Evolutionary conservation across 1,140 invertebrate genomes (phyloP).

Genomic region (Drosophila carrolli): DNA sequence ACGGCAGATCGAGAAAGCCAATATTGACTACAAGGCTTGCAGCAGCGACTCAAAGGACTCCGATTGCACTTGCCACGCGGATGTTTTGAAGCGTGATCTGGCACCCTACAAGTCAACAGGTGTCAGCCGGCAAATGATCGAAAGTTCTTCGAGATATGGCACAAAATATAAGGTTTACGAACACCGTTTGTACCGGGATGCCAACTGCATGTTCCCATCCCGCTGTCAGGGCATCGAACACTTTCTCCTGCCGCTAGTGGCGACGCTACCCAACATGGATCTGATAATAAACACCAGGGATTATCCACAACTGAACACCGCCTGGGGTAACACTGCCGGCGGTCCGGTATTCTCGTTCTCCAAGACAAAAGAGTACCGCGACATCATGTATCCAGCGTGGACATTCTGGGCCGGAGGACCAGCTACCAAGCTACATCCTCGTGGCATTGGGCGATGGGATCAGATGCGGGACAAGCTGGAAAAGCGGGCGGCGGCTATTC

Average conservation of each 20-base stretch:
- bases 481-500: slow-evolving; percentile 88
- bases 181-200: slow-evolving; percentile 92
- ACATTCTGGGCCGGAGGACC: slow-evolving; percentile 99
- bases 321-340: slow-evolving; percentile 59
- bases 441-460: slow-evolving; percentile 97
- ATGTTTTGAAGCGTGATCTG: slow-evolving; percentile 90
- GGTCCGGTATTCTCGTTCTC: slow-evolving; percentile 97
- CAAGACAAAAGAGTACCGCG: slow-evolving; percentile 93
- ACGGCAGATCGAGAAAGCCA: slow-evolving; percentile 71
- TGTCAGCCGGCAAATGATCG: slow-evolving; percentile 89
- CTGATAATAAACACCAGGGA: slow-evolving; percentile 95
- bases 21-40: slow-evolving; percentile 45
- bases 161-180: slow-evolving; percentile 91
- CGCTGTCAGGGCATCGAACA: slow-evolving; percentile 96
- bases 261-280: slow-evolving; percentile 93
- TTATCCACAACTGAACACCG: slow-evolving; percentile 91
- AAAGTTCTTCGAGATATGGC: slow-evolving; percentile 87
- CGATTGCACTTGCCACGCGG: slow-evolving; percentile 88
- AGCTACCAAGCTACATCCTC: slow-evolving; percentile 96
- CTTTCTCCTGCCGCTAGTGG: slow-evolving; percentile 91
- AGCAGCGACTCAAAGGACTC: slow-evolving; percentile 45
- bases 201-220: slow-evolving; percentile 95
- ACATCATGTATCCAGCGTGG: slow-evolving; percentile 99
- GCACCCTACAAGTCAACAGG: slow-evolving; percentile 87
- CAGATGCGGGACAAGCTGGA: slow-evolving; percentile 90